Evolutionary conservation across 2,888 invertebrate species (phyloP).

Genomic region (Podotricha telesiphe): DNA sequence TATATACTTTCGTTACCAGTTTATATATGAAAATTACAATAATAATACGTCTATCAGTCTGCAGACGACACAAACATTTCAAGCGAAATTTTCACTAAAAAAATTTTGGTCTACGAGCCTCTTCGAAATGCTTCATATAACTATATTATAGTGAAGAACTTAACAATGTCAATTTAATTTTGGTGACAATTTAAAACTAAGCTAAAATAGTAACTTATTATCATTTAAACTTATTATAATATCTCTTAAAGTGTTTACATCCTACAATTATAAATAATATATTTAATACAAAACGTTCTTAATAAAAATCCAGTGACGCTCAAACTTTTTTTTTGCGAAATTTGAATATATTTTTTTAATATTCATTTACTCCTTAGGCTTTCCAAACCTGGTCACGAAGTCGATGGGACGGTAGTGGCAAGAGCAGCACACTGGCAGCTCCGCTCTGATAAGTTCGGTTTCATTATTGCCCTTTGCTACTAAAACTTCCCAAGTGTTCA

Average conservation of each 20-base stretch:
- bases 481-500: slow-evolving; percentile 65
- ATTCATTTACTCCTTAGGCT: slow-evolving; percentile 21
- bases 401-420: slow-evolving; percentile 60
- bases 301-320: not conserved
- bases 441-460: slow-evolving; percentile 58
- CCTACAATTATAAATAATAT: not conserved
- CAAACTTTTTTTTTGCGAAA: not conserved
- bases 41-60: slow-evolving; percentile 22
- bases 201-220: not conserved
- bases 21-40: too few species aligned
- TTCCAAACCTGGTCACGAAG: slow-evolving; percentile 37
- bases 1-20: too few species aligned
- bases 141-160: not conserved
- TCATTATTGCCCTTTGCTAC: slow-evolving; percentile 58
- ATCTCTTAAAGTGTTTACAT: not conserved
- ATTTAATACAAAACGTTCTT: not conserved
- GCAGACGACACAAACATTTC: slow-evolving; percentile 24
- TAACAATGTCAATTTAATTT: not conserved
- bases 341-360: not conserved
- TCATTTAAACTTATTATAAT: not conserved
- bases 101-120: slow-evolving; percentile 23
- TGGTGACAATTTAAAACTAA: not conserved
- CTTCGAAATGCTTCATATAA: slow-evolving; percentile 4
- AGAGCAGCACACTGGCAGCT: slow-evolving; percentile 70
- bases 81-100: slow-evolving; percentile 5